Conservation (phyloP, 2,113 vertebrate genomes). For the Stigmatopora nigra region DNA sequence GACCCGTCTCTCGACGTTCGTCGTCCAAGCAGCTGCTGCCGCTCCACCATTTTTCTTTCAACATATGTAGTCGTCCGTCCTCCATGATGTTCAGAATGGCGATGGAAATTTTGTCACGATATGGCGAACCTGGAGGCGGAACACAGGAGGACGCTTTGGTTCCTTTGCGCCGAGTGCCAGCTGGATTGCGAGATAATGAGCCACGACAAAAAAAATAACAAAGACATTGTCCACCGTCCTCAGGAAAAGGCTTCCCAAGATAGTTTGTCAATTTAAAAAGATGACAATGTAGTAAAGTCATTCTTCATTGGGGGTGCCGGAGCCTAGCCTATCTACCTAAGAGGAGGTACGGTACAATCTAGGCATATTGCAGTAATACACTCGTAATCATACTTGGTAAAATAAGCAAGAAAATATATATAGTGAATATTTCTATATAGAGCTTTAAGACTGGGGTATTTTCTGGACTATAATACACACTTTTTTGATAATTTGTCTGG, state of each 20-base stretch:
- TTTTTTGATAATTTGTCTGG: no score
- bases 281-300: no score
- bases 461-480: no score
- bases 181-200: slow-evolving; percentile 55
- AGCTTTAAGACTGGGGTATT: no score
- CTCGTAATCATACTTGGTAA: no score
- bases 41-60: slow-evolving; percentile 98
- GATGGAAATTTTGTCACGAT: slow-evolving; percentile 96
- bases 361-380: no score
- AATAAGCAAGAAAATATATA: no score
- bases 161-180: slow-evolving; percentile 41
- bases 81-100: slow-evolving; percentile 95
- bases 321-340: no score
- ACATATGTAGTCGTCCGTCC: slow-evolving; percentile 89
- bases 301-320: no score
- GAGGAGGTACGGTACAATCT: no score
- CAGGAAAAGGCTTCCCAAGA: background rate
- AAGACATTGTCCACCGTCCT: slow-evolving; percentile 5
- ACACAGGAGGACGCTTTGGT: slow-evolving; percentile 45
- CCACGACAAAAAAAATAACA: slow-evolving; percentile 35
- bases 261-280: no score
- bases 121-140: slow-evolving; percentile 81
- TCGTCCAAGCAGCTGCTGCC: slow-evolving; percentile 87
- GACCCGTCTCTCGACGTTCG: slow-evolving; percentile 86
- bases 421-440: no score